Evolutionary conservation across 2,113 vertebrate species (phyloP), one percentile per base, ranked within the genome.

Genomic region (Pantherophis guttatus): DNA sequence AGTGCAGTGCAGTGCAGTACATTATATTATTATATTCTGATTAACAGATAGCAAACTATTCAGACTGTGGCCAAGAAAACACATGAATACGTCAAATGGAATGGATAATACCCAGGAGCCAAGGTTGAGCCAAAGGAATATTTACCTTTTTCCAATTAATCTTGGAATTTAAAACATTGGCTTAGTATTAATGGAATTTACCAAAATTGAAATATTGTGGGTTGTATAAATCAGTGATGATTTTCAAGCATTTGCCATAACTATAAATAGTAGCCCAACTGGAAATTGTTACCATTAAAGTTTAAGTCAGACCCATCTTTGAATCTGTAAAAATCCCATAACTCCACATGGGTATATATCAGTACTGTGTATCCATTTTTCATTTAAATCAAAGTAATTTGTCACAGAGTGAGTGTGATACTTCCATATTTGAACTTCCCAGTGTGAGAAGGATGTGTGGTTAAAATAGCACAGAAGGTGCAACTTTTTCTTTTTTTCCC

Each of bases 241-340:
- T 94, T 94, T 96, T 92, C 91, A 91, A 95, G 95, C 93, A 96
- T 95, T 90, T 96, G 96, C 94, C 87, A 94, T 96, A 96, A 96
- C 96, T 94, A 92, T 95, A 97, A 96, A 95, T 96, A 94, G 93
- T 96, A 94, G 93, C 97, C 97, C 17, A 44, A 39, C 17, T 81
- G 70, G 70, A 97, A 89, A 97, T 97, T 97, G 96, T 95, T 94
- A 92, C 95, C 96, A 95, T 96, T 97, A 98, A 96, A 97, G 95
- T 95, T 96, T 98, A 98, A 98, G 95, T 97, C 96, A 97, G 97
- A 98, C 96, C n/a, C 98, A 98, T 98, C 98, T 98, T 98, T 98
- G 97, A 96, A 95, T 97, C 96, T 95, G 90, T 96, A 96, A 98
- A 97, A 97, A 95, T 96, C 92, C 90, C 96, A 95, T 94, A 91